Evolutionary conservation across 2,888 invertebrate genomes (phyloP), one percentile per base, ranked within the genome.

Genomic region (Aleiodes alternator): DNA sequence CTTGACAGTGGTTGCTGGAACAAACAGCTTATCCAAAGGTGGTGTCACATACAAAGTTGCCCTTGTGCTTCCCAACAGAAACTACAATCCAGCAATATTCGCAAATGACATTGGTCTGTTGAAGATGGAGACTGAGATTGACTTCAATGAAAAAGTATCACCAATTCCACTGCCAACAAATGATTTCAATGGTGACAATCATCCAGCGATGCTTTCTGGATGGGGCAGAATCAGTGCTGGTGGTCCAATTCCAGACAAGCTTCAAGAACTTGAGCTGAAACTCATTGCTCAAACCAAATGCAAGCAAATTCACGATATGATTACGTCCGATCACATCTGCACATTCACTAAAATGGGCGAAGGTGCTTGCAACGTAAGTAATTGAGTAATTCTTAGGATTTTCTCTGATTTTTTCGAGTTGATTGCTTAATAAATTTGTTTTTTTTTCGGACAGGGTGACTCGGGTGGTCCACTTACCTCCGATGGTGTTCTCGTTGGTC

Each of bases 301-400:
- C 72, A 76, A 72, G 31, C 3, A 0, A 11, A 0, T 29, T 0
- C 75, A 80, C 7, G 14, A 14, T 12, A 75, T 69, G 29, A 78
- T 85, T 8, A 76, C 56, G 0, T 50, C 75, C 4, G 77, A 80
- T 3, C 84, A 87, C 38, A 84, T 87, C 38, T 87, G 87, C 66
- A 85, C 86, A 12, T 79, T 84, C 31, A 86, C 87, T 0, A 82
- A 81, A 77, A 6, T 0, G 38, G 87, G 87, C 14, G 82, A 87
- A 81, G 87, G 87, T 53, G 86, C 86, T 3, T 87, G 87, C 61
- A 76, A 87, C 73, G 87, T 87, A 59, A 85, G 85, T 84, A 16
- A 6, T 8, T 53, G 4, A 16, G 16, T 16, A 5, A 14, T 16
- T 14, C 0, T 11, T 8, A 2, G 2, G 16, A 53, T 53, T 7